Percentiles rank a stretch among this genome's conserved stretches.
phyloP scores from a whole-genome alignment of 2,797 vertebrate genomes.

The Monodelphis domestica region DNA sequence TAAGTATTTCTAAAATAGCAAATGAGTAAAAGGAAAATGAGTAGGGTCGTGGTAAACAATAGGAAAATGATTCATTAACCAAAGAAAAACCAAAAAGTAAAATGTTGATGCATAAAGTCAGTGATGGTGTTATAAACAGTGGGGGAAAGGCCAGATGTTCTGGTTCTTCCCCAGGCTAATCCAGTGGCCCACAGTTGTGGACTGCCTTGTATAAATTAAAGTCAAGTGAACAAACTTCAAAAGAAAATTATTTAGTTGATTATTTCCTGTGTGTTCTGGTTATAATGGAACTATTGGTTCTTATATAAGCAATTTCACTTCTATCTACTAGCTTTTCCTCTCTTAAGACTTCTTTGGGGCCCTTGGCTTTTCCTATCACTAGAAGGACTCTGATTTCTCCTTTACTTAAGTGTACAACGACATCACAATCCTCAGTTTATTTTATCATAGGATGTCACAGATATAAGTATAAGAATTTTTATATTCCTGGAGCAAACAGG shows the following conservation, averaged over 20 bases:
- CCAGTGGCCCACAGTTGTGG: not conserved
- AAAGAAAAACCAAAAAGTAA: not conserved
- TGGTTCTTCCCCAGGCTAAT: not conserved
- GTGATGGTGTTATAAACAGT: not conserved
- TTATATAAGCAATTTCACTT: fast-evolving
- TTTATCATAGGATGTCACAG: not conserved
- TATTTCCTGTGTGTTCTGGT: not conserved
- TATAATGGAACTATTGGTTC: fast-evolving
- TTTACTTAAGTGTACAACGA: not conserved
- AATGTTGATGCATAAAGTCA: not conserved
- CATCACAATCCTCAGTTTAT: not conserved
- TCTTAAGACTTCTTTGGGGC: not conserved
- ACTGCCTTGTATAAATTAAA: not conserved
- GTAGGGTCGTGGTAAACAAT: not conserved
- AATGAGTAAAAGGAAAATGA: not conserved
- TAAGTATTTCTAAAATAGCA: not conserved
- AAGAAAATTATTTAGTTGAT: not conserved
- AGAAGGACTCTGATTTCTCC: not conserved
- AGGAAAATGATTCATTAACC: not conserved
- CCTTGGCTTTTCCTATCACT: not conserved
- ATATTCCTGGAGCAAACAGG: not conserved
- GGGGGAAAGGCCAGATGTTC: not conserved
- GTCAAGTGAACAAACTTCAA: not conserved
- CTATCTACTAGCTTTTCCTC: fast-evolving
- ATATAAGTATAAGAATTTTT: not conserved